Evolutionary conservation across 2,113 vertebrate species (phyloP).

Genomic region (Lichenostomus cassidix): DNA sequence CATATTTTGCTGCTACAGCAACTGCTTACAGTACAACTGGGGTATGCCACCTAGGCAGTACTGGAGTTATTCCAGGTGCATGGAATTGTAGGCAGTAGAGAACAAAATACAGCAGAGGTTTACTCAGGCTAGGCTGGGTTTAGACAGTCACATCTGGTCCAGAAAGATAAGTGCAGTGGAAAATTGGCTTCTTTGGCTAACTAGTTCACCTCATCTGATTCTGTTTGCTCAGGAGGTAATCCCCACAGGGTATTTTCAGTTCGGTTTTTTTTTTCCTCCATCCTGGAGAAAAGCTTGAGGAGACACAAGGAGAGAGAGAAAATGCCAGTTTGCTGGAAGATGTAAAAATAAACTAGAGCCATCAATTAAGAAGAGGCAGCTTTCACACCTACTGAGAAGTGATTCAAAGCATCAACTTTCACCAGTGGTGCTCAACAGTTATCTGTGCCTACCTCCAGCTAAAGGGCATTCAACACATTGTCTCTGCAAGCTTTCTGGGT

Average conservation of each 20-base stretch:
- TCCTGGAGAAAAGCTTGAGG: background rate
- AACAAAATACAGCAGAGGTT: background rate
- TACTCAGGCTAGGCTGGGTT: background rate
- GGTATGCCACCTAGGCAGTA: background rate
- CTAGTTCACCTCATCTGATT: background rate
- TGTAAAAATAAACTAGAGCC: background rate
- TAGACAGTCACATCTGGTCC: background rate
- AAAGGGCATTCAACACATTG: background rate
- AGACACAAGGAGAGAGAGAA: background rate
- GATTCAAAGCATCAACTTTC: background rate
- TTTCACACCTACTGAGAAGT: background rate
- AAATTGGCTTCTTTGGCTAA: constrained; percentile 38
- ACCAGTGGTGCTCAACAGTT: background rate
- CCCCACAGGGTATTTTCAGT: background rate
- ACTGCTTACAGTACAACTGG: background rate
- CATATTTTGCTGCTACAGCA: background rate
- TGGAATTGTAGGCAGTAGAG: background rate
- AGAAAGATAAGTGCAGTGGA: constrained; percentile 19
- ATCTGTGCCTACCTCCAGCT: background rate
- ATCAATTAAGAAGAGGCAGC: background rate
- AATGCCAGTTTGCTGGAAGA: background rate
- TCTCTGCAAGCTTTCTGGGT: background rate
- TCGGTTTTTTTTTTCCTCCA: background rate
- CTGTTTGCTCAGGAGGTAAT: constrained; percentile 23
- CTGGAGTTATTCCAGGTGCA: background rate